Base-by-base conservation (phyloP, 2,797 vertebrate species). In the Aviceda leuphotes region DNA sequence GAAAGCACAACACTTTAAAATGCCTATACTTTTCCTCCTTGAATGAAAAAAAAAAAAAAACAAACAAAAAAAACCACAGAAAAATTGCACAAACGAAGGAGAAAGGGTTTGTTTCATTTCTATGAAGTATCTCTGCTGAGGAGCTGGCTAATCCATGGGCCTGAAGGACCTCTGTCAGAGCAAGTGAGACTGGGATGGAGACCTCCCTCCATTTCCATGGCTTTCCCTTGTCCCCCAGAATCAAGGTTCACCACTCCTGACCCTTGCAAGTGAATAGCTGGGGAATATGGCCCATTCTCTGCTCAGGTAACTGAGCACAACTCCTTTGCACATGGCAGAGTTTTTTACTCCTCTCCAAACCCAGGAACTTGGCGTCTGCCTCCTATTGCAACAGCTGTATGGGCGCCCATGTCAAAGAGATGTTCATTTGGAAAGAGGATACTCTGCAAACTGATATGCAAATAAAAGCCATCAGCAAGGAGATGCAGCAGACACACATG, bases 401-500 rank as follows among this genome's bases (percentile, higher is more conserved):
- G 63, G 61, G 84, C 2, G 11, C 65, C 90, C 14, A 12, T 24
- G 61, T 9, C 65, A 82, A 39, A 74, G 83, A 61, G 72, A 91
- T 67, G 63, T 77, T 84, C 90, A 62, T 11, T 96, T 95, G 87
- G 94, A 97, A 90, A 95, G 77, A 92, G 91, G 80, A 82, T 73
- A 0, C 63, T 92, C 86, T 90, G 86, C 88, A 5, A 87, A 94
- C 33, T 61, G 90, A 73, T 76, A 89, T 89, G 95, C 91, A 97
- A 96, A 96, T 90, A 91, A 49, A 90, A 94, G 72, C 85, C 95
- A 88, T 92, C 91, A 93, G 83, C 63, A 16, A 62, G 84, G 93
- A 76, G 93, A 79, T 65, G 76, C 71, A 35, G 81, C 87, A 24
- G 86, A 59, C 67, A 25, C 59, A 13, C 12, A 10, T 20, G 12